Evolutionary conservation across 2,113 vertebrate species (phyloP).

Genomic region (Ptyas mucosa): DNA sequence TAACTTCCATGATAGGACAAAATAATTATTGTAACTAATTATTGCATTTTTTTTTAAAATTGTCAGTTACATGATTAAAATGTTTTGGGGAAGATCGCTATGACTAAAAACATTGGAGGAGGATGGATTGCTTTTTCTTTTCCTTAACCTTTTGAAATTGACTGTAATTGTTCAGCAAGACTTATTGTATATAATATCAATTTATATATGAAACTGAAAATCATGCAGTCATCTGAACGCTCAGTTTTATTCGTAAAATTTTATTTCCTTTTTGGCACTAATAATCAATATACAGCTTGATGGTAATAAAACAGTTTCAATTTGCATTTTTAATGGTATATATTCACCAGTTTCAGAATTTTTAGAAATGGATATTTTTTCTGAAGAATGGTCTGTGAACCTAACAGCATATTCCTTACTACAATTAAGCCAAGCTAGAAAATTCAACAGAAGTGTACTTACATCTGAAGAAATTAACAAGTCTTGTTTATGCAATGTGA

Average conservation of each 20-base stretch:
- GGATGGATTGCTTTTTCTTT: slow-evolving; percentile 42
- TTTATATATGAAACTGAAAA: slow-evolving; percentile 49
- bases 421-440: slow-evolving; percentile 59
- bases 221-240: slow-evolving; percentile 6
- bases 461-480: slow-evolving; percentile 62
- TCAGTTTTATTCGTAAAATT: slow-evolving; percentile 24
- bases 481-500: slow-evolving; percentile 72
- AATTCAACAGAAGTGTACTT: slow-evolving; percentile 56
- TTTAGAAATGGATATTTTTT: slow-evolving; percentile 72
- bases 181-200: slow-evolving; percentile 43
- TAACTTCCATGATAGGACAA: slow-evolving; percentile 44
- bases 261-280: slow-evolving; percentile 18
- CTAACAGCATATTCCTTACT: slow-evolving; percentile 65
- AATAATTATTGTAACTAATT: slow-evolving; percentile 37
- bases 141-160: slow-evolving; percentile 41
- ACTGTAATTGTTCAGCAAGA: slow-evolving; percentile 46
- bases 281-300: slow-evolving; percentile 44
- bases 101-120: background rate
- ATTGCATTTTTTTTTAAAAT: slow-evolving; percentile 43
- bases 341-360: slow-evolving; percentile 38
- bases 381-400: slow-evolving; percentile 65
- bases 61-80: slow-evolving; percentile 31
- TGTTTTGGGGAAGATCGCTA: background rate
- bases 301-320: slow-evolving; percentile 52
- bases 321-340: slow-evolving; percentile 42